Base-by-base conservation (phyloP, 2,113 vertebrate genomes). In the Strix aluco region DNA sequence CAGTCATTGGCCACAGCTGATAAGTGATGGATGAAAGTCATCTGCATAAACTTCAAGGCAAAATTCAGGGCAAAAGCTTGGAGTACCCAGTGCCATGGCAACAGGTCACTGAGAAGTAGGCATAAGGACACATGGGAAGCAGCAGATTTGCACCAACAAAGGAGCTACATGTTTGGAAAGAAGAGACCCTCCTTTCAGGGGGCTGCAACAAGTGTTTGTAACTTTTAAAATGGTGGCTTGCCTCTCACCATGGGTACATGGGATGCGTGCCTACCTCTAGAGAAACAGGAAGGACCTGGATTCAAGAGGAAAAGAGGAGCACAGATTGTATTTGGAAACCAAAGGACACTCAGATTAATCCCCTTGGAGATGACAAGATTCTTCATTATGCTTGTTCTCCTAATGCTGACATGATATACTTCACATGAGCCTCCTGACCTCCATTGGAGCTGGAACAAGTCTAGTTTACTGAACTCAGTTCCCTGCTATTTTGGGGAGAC, bases 211-310 rank as follows among this genome's bases (percentile, higher is more conserved):
- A 42, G 14, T 25, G 36, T 42, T 67, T 79, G 5, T 52, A 63
- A n/a, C 6, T 72, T 59, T 29, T 30, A 77, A 70, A 69, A 15
- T 59, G 21, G 7, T 47, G 21, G 14, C 57, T 52, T 77, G 15
- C 13, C 19, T 29, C 21, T 88, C 51, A 54, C 16, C 7, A 5
- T 15, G 15, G 10, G 7, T 59, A 5, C 0, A 0, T 25, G 36
- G 32, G 4, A 71, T 55, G 10, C 47, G 54, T 49, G 32, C 34
- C 32, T 91, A 47, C 15, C 11, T 66, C 63, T 55, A 57, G 17
- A 70, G 27, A 36, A 15, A 54, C 29, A 72, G 21, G 42, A 49
- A 78, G 16, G 30, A 46, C 30, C 20, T 44, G 30, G 3, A 9
- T 63, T 18, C 73, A 69, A 75, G 57, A 59, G 34, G 54, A 36